phyloP scores from a whole-genome alignment of 2,888 invertebrate species.

The Amiota mariae region DNA sequence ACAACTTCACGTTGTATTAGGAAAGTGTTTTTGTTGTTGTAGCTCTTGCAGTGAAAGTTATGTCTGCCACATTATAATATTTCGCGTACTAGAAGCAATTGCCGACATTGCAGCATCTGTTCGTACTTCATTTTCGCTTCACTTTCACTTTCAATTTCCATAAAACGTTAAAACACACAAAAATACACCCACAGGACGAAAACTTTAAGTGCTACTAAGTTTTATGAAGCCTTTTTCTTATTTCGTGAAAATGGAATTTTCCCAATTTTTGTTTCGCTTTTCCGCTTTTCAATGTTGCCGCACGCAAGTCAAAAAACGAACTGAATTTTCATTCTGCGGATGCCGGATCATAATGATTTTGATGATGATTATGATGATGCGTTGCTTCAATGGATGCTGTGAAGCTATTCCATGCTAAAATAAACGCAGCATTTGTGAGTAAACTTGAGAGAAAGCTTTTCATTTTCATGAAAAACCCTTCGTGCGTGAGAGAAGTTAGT shows the following conservation, averaged over 20 bases:
- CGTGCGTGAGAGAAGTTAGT: too few species aligned
- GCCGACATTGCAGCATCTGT: not conserved
- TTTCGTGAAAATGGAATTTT: conserved; percentile 26
- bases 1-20: too few species aligned
- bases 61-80: not conserved
- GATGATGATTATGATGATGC: conserved; percentile 36
- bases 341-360: conserved; percentile 41
- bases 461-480: too few species aligned
- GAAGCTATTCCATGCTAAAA: conserved; percentile 33
- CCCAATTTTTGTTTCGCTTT: conserved; percentile 26
- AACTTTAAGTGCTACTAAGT: not conserved
- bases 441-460: too few species aligned
- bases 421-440: too few species aligned
- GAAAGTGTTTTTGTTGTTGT: not conserved
- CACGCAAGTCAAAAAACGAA: conserved; percentile 64
- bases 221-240: not conserved
- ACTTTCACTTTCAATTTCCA: conserved; percentile 1
- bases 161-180: not conserved
- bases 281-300: conserved; percentile 54
- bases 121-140: conserved; percentile 1
- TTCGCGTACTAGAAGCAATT: too few species aligned
- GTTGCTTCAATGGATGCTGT: conserved; percentile 13
- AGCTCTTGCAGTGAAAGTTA: not conserved
- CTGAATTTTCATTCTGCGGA: conserved; percentile 48
- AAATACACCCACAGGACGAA: not conserved